Evolutionary conservation across 2,113 vertebrate species (phyloP).

Genomic region (Peromyscus californicus): DNA sequence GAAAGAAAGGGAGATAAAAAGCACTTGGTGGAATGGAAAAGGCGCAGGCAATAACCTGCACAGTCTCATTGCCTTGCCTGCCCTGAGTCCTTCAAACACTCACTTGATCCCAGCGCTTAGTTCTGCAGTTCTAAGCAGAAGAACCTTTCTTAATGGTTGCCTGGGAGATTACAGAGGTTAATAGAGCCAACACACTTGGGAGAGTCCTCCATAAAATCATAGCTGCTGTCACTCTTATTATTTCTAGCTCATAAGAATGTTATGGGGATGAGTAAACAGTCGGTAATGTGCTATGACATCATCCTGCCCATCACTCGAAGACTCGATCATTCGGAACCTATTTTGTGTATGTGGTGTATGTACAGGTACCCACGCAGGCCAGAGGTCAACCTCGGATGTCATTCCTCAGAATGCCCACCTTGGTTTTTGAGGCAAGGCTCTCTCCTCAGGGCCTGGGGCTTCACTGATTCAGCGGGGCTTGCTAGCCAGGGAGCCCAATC

Average conservation of each 20-base stretch:
- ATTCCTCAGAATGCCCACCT: neutral
- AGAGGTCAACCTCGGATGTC: neutral
- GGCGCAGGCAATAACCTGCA: accelerated
- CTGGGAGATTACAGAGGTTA: constrained; percentile 31
- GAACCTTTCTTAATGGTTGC: constrained; percentile 24
- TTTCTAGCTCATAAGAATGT: neutral
- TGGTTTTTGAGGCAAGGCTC: neutral
- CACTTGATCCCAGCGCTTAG: neutral
- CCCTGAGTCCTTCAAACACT: neutral
- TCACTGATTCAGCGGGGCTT: neutral
- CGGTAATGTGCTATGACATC: neutral
- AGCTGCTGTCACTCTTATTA: neutral
- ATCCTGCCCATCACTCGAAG: neutral
- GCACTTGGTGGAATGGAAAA: neutral
- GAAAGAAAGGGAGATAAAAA: neutral
- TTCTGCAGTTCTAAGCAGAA: constrained; percentile 18
- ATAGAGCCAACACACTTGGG: neutral
- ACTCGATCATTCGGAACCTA: neutral
- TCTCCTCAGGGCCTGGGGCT: neutral
- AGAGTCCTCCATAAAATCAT: constrained; percentile 15
- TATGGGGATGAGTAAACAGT: neutral
- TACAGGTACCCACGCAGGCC: neutral
- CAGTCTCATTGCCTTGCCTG: accelerated
- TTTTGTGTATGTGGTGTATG: neutral
- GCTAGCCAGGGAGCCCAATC: neutral